These are phyloP conservation scores for Rhabdomys pumilio DNA, from an alignment of 2,797 vertebrate genomes.

Conservation along the genomic window DNA sequence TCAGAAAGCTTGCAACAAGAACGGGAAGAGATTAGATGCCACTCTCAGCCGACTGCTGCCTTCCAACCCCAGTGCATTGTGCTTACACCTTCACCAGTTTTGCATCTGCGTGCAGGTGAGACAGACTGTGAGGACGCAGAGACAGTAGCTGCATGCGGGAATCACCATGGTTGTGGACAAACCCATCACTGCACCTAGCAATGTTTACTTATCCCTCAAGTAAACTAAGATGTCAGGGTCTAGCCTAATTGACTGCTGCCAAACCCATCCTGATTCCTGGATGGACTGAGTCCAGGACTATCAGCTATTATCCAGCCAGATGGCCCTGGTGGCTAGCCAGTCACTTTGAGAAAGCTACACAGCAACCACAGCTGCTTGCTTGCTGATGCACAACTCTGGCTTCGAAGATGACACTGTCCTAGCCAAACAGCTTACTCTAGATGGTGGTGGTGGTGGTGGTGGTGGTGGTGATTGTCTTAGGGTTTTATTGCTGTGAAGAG, in stretches of 20 bases:
- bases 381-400: not conserved
- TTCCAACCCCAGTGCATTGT: not conserved
- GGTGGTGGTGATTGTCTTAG: too few relatives aligned
- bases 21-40: not conserved
- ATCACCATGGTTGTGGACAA: not conserved
- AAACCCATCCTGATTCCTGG: not conserved
- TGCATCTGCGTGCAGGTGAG: not conserved
- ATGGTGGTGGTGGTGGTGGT: not conserved
- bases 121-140: not conserved
- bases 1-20: not conserved
- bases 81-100: not conserved
- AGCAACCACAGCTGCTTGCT: not conserved
- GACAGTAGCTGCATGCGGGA: not conserved
- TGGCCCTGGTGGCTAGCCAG: too few relatives aligned
- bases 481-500: too few relatives aligned
- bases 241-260: not conserved
- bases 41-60: not conserved
- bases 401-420: not conserved
- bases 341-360: not conserved
- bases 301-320: not conserved
- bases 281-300: too few relatives aligned
- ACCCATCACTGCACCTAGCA: not conserved
- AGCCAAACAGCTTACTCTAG: too few relatives aligned
- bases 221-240: not conserved
- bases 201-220: not conserved